Conservation (phyloP, 2,797 vertebrate genomes). For the Crocidura indochinensis region DNA sequence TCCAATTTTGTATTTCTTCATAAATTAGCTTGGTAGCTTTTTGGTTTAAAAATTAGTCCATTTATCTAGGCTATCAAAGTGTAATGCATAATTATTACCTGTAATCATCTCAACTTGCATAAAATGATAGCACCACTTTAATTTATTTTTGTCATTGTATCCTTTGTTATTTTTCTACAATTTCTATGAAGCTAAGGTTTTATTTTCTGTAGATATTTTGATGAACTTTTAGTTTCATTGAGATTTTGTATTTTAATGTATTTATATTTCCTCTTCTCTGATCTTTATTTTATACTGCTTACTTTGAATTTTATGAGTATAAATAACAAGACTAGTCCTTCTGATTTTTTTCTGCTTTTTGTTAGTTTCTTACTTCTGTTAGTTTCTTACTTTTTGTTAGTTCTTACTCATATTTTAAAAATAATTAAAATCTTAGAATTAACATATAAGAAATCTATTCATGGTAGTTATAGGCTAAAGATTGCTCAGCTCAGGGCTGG, state of each 20-base stretch:
- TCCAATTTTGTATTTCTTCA: no score
- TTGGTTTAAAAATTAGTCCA: no score
- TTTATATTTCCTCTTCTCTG: not conserved
- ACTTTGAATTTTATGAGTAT: not conserved
- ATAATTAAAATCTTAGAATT: not conserved
- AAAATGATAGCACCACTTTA: not conserved
- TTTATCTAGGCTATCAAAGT: no score
- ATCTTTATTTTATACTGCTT: not conserved
- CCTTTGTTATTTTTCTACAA: not conserved
- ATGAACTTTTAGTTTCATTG: not conserved
- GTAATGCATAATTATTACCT: no score
- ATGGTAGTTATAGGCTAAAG: not conserved
- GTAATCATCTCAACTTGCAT: no score
- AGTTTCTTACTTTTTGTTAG: no score
- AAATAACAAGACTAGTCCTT: no score
- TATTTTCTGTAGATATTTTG: no score
- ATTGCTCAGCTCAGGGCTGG: not conserved
- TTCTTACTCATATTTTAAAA: not conserved
- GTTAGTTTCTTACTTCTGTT: no score
- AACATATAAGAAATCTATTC: not conserved
- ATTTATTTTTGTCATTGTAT: not conserved
- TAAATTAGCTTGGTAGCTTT: no score
- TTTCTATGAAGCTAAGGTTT: no score
- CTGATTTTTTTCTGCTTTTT: no score
- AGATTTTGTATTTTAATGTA: not conserved